A percentile compares a stretch with the other conserved stretches of the same genome.
Conservation (phyloP, 1,140 invertebrate genomes). For the Cataglyphis hispanica region DNA sequence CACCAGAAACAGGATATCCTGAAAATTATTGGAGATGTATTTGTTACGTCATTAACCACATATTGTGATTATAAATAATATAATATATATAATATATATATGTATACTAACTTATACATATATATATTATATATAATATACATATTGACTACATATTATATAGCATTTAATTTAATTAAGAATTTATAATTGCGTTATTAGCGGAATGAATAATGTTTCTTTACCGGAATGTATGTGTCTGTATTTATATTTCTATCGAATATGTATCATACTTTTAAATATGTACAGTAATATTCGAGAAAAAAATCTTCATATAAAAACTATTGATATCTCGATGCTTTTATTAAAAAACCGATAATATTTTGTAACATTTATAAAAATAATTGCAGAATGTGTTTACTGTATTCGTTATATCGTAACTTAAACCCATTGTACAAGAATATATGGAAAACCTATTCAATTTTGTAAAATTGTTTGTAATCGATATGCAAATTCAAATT, state of each 20-base stretch:
- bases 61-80: not conserved
- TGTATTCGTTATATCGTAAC: not conserved
- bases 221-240: not conserved
- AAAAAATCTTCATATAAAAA: not conserved
- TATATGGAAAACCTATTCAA: not conserved
- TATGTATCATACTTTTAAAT: constrained; percentile 17
- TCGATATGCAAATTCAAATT: not conserved
- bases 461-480: too few species aligned
- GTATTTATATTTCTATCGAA: not conserved
- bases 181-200: not conserved
- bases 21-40: not conserved
- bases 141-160: not conserved
- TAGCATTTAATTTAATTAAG: not conserved
- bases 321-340: too few species aligned
- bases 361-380: constrained; percentile 14
- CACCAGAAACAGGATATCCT: not conserved
- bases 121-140: not conserved
- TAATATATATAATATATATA: not conserved
- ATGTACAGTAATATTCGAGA: not conserved
- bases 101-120: not conserved
- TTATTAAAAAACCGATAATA: not conserved
- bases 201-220: not conserved
- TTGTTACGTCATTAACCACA: not conserved
- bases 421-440: not conserved
- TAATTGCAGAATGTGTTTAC: not conserved